Percentiles rank a stretch among this genome's conserved stretches.
Conservation (phyloP, 2,113 vertebrate genomes). For the Microtus pennsylvanicus region DNA sequence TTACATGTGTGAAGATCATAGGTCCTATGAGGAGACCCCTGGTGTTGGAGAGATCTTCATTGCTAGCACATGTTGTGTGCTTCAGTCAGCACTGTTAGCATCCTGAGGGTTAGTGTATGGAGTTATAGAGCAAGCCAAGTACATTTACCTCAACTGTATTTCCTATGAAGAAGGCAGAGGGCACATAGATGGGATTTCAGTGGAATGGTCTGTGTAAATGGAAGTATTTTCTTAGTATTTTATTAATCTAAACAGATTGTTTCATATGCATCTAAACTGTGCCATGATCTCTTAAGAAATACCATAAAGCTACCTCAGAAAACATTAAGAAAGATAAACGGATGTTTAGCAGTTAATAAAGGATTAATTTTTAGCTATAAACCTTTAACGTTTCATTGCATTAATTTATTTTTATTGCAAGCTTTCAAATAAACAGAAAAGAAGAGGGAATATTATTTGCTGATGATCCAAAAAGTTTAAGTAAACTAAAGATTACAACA, state of each 20-base stretch:
- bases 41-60: background rate
- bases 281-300: background rate
- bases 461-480: background rate
- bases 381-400: background rate
- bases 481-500: background rate
- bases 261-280: background rate
- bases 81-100: background rate
- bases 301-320: background rate
- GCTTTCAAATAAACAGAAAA: background rate
- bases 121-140: background rate
- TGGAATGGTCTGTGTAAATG: slow-evolving; percentile 19
- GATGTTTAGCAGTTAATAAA: background rate
- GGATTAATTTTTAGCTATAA: background rate
- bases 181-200: background rate
- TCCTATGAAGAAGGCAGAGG: slow-evolving; percentile 2
- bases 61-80: background rate
- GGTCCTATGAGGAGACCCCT: background rate
- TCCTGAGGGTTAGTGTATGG: slow-evolving; percentile 31
- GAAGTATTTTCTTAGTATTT: background rate
- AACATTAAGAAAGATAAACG: background rate
- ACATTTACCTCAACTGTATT: slow-evolving; percentile 54
- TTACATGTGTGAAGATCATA: background rate
- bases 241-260: background rate
- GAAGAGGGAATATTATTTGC: background rate
- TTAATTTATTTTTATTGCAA: background rate